A percentile compares a stretch with the other conserved stretches of the same genome.
Evolutionary conservation across 2,888 invertebrate species (phyloP).

Genomic region (Halictus quadricinctus): DNA sequence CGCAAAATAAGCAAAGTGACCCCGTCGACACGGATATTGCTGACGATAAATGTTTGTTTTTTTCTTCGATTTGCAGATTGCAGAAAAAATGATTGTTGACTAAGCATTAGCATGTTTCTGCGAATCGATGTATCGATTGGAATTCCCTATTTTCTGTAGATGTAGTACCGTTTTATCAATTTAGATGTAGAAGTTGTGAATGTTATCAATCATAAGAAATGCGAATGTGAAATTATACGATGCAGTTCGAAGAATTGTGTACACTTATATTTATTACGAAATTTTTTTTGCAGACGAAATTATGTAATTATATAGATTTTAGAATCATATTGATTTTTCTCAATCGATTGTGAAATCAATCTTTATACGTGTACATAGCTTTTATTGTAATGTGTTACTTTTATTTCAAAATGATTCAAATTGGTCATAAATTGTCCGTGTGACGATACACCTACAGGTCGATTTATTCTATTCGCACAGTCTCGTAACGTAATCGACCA

Average conservation of each 20-base stretch:
- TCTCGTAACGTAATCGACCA: no score
- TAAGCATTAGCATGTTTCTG: not conserved
- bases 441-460: no score
- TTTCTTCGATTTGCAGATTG: no score
- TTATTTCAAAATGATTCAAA: not conserved
- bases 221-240: no score
- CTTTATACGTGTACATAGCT: not conserved
- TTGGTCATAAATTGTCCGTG: no score
- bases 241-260: no score
- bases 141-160: not conserved
- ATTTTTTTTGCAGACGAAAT: no score
- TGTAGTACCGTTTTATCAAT: not conserved
- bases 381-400: not conserved
- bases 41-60: not conserved
- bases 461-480: no score
- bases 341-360: not conserved
- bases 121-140: not conserved
- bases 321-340: no score
- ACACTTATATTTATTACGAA: no score
- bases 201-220: no score
- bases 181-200: not conserved
- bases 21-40: not conserved
- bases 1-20: not conserved
- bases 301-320: no score
- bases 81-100: not conserved